These are phyloP conservation scores for Patella caerulea DNA, from an alignment of 2,888 invertebrate genomes.

Conservation along the genomic window DNA sequence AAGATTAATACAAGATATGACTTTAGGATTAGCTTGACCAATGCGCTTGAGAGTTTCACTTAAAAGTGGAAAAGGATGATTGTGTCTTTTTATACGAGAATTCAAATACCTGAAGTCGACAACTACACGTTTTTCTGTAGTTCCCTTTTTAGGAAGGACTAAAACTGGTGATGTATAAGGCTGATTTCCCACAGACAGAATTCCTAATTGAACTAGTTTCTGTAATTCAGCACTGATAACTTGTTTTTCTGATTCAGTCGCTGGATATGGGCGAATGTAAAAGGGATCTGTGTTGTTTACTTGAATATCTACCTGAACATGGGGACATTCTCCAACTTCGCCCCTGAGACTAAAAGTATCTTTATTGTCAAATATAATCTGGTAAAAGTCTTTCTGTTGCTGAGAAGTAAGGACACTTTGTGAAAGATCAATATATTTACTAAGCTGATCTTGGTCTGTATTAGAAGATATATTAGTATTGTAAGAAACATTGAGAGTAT, in stretches of 20 bases:
- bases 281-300: not conserved
- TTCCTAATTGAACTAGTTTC: constrained; percentile 6
- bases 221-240: not conserved
- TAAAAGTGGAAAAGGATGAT: not conserved
- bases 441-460: too few species aligned
- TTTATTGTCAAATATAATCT: not conserved
- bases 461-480: too few species aligned
- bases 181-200: not conserved
- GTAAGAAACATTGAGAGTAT: too few species aligned
- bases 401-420: not conserved
- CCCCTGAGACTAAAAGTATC: not conserved
- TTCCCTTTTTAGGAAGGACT: too few species aligned
- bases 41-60: not conserved
- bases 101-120: not conserved
- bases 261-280: constrained; percentile 3
- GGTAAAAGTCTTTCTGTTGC: not conserved
- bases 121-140: not conserved
- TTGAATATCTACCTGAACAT: constrained; percentile 1
- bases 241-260: not conserved
- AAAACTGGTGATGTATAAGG: not conserved
- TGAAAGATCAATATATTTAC: not conserved
- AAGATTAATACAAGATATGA: too few species aligned
- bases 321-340: not conserved
- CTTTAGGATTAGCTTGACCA: constrained; percentile 2
- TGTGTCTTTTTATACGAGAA: not conserved